Percentiles rank a stretch among this genome's conserved stretches.
Evolutionary conservation across 2,113 vertebrate genomes (phyloP).

Genomic region (Ifrita kowaldi): DNA sequence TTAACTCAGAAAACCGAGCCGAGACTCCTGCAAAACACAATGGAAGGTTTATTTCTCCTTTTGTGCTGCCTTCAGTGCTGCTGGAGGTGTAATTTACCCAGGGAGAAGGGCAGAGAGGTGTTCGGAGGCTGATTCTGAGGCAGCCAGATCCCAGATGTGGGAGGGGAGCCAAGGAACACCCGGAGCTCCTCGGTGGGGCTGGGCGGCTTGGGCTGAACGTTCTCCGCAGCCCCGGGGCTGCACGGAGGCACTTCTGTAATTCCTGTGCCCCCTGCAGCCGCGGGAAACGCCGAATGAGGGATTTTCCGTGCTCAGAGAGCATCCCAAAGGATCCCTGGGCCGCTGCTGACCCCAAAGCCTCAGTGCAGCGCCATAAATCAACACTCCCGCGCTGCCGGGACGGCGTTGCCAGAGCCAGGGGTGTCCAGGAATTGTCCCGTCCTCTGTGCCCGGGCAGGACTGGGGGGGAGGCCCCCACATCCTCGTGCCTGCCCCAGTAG

Average conservation of each 20-base stretch:
- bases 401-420: no score
- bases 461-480: background rate
- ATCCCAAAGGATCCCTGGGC: background rate
- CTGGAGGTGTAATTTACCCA: background rate
- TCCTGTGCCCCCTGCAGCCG: background rate
- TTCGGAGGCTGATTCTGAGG: background rate
- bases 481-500: background rate
- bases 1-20: background rate
- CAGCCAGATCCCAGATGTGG: background rate
- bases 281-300: background rate
- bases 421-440: background rate
- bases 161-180: background rate
- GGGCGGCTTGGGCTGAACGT: no score
- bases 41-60: conserved; percentile 26
- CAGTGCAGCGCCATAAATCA: background rate
- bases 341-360: background rate
- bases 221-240: background rate
- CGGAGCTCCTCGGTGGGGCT: background rate
- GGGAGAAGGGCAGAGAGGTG: background rate
- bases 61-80: background rate
- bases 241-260: accelerated
- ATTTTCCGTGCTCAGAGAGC: background rate
- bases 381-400: no score
- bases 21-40: background rate
- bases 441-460: background rate